Evolutionary conservation across 2,888 invertebrate species (phyloP).

Genomic region (Disparrhopalites patrizii): DNA sequence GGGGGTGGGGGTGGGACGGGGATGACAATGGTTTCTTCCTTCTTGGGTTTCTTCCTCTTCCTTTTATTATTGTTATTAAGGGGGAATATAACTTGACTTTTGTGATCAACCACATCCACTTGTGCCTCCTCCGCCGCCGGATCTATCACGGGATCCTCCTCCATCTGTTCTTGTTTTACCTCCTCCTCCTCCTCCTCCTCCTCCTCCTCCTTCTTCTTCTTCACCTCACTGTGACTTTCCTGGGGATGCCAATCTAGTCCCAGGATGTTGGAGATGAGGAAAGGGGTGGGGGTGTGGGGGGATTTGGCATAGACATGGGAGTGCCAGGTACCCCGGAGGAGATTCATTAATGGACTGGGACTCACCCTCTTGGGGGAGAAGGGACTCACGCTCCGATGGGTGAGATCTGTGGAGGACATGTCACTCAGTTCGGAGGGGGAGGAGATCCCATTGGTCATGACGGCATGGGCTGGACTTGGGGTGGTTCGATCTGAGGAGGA

Average conservation of each 20-base stretch:
- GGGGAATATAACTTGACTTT: too few relatives aligned
- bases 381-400: conserved; percentile 20
- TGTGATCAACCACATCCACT: neutral
- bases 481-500: conserved; percentile 3
- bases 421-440: conserved; percentile 33
- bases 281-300: conserved; percentile 76
- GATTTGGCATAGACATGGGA: conserved; percentile 82
- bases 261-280: conserved; percentile 81
- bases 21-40: too few relatives aligned
- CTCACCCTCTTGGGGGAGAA: conserved; percentile 24
- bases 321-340: conserved; percentile 64
- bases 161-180: neutral
- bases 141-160: too few relatives aligned
- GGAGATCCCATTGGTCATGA: conserved; percentile 29
- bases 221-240: neutral
- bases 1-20: conserved; percentile 11
- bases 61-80: neutral
- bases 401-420: conserved; percentile 38
- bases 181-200: neutral
- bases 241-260: conserved; percentile 55
- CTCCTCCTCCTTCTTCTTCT: conserved; percentile 1
- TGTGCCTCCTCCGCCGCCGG: conserved; percentile 6
- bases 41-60: neutral
- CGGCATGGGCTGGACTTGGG: conserved; percentile 10
- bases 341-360: conserved; percentile 26